phyloP scores from a whole-genome alignment of 2,888 invertebrate genomes.

The Eudasyphora cyanicolor region DNA sequence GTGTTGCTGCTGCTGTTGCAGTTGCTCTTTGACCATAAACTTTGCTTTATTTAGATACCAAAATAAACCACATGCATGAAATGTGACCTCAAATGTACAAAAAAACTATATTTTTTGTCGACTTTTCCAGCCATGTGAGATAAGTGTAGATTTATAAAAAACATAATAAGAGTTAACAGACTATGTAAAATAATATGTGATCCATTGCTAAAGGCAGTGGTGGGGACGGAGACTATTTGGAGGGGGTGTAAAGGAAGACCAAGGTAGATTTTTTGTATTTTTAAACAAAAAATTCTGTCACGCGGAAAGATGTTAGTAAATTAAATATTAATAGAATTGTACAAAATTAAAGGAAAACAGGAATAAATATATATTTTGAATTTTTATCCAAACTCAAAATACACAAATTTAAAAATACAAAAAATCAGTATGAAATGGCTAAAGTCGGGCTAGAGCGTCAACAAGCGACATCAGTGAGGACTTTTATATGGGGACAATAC shows the following conservation, averaged over 20 bases:
- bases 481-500: too few relatives aligned
- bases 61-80: conserved; percentile 2
- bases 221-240: background rate
- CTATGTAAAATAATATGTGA: conserved; percentile 1
- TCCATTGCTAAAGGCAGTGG: background rate
- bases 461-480: too few relatives aligned
- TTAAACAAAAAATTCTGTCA: too few relatives aligned
- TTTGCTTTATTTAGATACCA: conserved; percentile 36
- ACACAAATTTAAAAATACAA: too few relatives aligned
- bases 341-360: too few relatives aligned
- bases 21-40: conserved; percentile 65
- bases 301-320: background rate
- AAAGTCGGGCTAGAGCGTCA: too few relatives aligned
- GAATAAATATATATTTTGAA: too few relatives aligned
- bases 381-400: too few relatives aligned
- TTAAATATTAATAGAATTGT: too few relatives aligned
- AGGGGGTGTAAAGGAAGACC: background rate
- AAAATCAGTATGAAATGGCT: too few relatives aligned
- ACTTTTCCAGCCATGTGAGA: background rate
- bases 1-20: conserved; percentile 11
- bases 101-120: background rate
- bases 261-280: too few relatives aligned
- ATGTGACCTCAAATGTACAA: background rate
- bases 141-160: conserved; percentile 13
- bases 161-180: background rate